Percentiles rank a stretch among this genome's conserved stretches.
These are phyloP conservation scores for Aproaerema taeniolella DNA, from an alignment of 2,888 invertebrate species.

Conservation along the genomic window DNA sequence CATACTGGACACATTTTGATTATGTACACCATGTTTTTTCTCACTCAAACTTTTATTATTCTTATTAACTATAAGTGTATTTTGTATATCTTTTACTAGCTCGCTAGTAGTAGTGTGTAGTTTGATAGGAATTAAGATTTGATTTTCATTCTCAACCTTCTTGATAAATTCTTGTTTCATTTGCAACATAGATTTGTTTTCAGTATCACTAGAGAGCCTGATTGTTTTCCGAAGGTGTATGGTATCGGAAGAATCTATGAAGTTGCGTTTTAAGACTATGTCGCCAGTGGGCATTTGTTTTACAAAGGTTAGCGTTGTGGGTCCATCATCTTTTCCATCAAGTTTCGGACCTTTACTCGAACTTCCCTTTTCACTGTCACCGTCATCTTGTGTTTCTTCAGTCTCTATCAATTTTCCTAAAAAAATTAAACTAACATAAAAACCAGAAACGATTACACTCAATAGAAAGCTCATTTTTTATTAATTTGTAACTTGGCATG, in stretches of 20 bases:
- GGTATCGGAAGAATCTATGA: conserved; percentile 54
- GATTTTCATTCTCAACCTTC: conserved; percentile 66
- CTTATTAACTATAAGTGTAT: conserved; percentile 69
- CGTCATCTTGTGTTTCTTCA: conserved; percentile 77
- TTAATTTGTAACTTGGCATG: no score
- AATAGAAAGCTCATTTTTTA: no score
- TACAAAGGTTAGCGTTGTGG: conserved; percentile 54
- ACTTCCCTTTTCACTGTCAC: conserved; percentile 63
- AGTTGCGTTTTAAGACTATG: conserved; percentile 61
- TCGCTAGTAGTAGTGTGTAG: conserved; percentile 53
- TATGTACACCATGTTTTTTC: conserved; percentile 72
- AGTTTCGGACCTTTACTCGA: conserved; percentile 41
- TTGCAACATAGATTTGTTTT: conserved; percentile 64
- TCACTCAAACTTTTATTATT: conserved; percentile 67
- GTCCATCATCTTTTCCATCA: conserved; percentile 46
- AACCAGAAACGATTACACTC: background rate
- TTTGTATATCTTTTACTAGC: conserved; percentile 72
- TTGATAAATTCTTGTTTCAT: conserved; percentile 62
- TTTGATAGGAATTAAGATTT: conserved; percentile 65
- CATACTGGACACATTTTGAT: conserved; percentile 65
- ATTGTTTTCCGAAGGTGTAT: conserved; percentile 64
- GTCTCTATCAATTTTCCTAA: conserved; percentile 79
- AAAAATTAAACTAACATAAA: background rate
- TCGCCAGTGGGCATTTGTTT: conserved; percentile 65
- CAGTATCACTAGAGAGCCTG: conserved; percentile 61